Evolutionary conservation across 2,113 vertebrate genomes (phyloP).

Genomic region (Noturus placidus): DNA sequence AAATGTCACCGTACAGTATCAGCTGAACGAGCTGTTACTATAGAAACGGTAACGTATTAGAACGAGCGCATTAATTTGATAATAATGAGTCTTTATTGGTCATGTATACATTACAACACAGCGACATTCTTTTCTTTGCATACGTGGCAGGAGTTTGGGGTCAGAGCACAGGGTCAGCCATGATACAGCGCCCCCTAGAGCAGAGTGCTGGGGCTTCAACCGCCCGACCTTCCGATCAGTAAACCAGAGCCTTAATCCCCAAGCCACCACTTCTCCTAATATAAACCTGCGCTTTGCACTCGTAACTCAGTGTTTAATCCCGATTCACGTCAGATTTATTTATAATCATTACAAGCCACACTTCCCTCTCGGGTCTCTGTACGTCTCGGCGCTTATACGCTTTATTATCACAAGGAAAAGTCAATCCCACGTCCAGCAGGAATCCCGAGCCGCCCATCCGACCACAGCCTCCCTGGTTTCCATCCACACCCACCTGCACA

Average conservation of each 20-base stretch:
- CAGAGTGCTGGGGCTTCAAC: too few relatives aligned
- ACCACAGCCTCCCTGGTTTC: slow-evolving; percentile 9
- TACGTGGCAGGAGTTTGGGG: too few relatives aligned
- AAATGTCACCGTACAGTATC: background rate
- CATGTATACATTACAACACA: too few relatives aligned
- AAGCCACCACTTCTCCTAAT: too few relatives aligned
- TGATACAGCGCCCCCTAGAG: too few relatives aligned
- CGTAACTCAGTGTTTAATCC: background rate
- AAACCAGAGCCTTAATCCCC: too few relatives aligned
- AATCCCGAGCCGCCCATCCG: background rate
- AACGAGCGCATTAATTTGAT: too few relatives aligned
- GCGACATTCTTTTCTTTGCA: too few relatives aligned
- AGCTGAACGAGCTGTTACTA: background rate
- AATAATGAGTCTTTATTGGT: too few relatives aligned
- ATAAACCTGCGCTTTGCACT: background rate
- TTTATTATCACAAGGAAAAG: background rate
- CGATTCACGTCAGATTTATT: background rate
- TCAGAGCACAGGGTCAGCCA: too few relatives aligned
- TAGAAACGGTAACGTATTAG: background rate
- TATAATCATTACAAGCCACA: background rate
- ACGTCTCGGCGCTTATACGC: background rate
- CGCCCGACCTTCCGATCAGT: too few relatives aligned
- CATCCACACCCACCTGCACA: background rate
- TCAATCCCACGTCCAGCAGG: background rate
- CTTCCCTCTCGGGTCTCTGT: background rate